Base-by-base conservation (phyloP, 2,113 vertebrate genomes). In the Craseonycteris thonglongyai region DNA sequence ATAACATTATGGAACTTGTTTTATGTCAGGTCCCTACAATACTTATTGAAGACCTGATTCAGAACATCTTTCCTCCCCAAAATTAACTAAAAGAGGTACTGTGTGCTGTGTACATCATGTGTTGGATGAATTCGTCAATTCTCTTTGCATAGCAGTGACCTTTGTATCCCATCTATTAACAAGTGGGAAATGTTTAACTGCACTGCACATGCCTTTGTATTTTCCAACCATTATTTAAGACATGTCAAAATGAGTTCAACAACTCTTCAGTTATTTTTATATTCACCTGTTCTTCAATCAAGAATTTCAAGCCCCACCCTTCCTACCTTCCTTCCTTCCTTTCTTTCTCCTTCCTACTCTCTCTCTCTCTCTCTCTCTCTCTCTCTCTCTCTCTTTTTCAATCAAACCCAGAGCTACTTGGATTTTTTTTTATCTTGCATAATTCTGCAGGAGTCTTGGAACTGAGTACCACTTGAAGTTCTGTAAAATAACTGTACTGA, bases 51-150 rank as follows among this genome's bases (percentile, higher is more conserved):
- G 63, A 58, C 22, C 92, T 96, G 94, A 87, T 63, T 94, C 90
- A 93, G 96, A 97, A 86, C 97, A 96, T 15, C 35, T 98, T 96
- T 96, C 24, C 84, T 94, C 54, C 72, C 76, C 90, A 94, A 96
- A 97, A 95, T 92, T 95, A 97, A 96, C 95, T 94, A 88, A 94
- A 97, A 59, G 12, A 84, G 63, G 79, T 78, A 49, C 82, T 96
- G 35, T 28, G 79, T 78, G 45, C 82, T 96, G 35, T 28, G 75
- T 47, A 82, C n/a, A 85, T 26, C 38, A 54, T 91, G 42, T 80
- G 66, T 84, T 9, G 85, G 38, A 96, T 59, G 92, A 96, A 95
- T 84, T 94, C 49, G 89, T 51, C 92, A 75, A 28, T 79, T 94
- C 56, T 59, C 95, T 94, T 93, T 93, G 95, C 94, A 79, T 56